Conservation (phyloP, 2,797 vertebrate species). For the Diglossa cyanea region DNA sequence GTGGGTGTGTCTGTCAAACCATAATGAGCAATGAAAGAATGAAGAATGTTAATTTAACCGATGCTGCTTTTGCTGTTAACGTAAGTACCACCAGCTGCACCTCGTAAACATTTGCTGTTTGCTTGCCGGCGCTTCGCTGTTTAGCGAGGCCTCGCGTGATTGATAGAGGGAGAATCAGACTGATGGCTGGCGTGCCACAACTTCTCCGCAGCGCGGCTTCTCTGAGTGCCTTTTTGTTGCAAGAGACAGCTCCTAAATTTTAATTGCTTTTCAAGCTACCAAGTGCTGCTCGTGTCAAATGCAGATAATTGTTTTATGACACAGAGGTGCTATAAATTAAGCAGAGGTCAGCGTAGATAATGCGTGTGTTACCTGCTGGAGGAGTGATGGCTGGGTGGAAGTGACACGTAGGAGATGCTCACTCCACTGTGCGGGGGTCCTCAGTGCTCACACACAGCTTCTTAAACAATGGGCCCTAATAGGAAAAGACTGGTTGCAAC, state of each 20-base stretch:
- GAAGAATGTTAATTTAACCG: slow-evolving; percentile 64
- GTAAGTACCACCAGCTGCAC: slow-evolving; percentile 71
- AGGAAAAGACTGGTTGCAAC: slow-evolving; percentile 22
- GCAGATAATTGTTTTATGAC: slow-evolving; percentile 73
- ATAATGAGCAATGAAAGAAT: slow-evolving; percentile 59
- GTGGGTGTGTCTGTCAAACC: slow-evolving; percentile 62
- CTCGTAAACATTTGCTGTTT: slow-evolving; percentile 69
- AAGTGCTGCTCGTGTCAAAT: slow-evolving; percentile 65
- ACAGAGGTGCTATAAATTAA: slow-evolving; percentile 65
- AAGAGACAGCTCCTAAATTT: slow-evolving; percentile 71
- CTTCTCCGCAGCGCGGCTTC: not conserved
- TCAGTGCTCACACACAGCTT: not conserved
- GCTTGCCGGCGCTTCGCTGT: not conserved
- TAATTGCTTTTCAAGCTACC: slow-evolving; percentile 73
- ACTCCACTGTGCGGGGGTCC: not conserved
- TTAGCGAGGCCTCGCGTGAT: slow-evolving; percentile 21
- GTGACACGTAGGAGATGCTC: slow-evolving; percentile 33
- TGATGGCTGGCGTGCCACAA: slow-evolving; percentile 8
- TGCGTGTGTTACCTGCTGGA: slow-evolving; percentile 17
- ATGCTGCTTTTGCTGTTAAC: slow-evolving; percentile 59
- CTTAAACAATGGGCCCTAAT: slow-evolving; percentile 36
- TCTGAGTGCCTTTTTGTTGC: slow-evolving; percentile 52
- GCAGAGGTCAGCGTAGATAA: slow-evolving; percentile 61
- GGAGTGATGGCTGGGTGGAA: not conserved
- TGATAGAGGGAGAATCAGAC: slow-evolving; percentile 59